Evolutionary conservation across 2,113 vertebrate genomes (phyloP).

Genomic region (Corynorhinus townsendii): DNA sequence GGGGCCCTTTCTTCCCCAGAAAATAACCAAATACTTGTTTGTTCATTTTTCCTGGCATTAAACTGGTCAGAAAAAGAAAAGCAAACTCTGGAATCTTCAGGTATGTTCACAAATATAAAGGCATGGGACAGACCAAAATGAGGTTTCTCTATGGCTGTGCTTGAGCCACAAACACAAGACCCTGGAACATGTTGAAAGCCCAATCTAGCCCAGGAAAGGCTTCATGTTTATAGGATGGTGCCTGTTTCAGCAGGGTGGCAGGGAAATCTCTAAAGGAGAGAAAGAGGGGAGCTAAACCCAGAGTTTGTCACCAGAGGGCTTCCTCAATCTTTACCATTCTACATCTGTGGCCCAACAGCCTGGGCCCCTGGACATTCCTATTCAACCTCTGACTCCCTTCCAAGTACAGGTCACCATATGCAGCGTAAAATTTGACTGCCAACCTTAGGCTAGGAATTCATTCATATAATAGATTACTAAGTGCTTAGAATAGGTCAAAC

Average conservation of each 20-base stretch:
- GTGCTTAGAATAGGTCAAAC: background rate
- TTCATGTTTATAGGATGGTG: background rate
- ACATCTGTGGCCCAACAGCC: background rate
- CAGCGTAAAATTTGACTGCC: background rate
- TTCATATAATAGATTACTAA: slow-evolving; percentile 11
- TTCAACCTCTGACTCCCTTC: background rate
- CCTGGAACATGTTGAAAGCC: background rate
- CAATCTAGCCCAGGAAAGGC: background rate
- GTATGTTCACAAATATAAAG: background rate
- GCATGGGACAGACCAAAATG: background rate
- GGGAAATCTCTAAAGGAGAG: background rate
- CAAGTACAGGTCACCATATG: background rate
- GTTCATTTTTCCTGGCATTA: background rate
- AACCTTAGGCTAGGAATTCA: background rate
- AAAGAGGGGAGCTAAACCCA: background rate
- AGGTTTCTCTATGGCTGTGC: background rate
- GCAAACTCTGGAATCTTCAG: background rate
- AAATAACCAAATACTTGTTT: background rate
- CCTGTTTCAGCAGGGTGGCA: background rate
- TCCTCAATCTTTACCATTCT: background rate
- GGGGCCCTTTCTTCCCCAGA: background rate
- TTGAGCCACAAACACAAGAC: background rate
- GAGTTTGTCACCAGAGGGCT: background rate
- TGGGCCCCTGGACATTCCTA: background rate
- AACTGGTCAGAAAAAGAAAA: background rate